Percentiles rank a stretch among this genome's conserved stretches.
These are phyloP conservation scores for Cisticola juncidis DNA, from an alignment of 2,113 vertebrate species.

Conservation along the genomic window DNA sequence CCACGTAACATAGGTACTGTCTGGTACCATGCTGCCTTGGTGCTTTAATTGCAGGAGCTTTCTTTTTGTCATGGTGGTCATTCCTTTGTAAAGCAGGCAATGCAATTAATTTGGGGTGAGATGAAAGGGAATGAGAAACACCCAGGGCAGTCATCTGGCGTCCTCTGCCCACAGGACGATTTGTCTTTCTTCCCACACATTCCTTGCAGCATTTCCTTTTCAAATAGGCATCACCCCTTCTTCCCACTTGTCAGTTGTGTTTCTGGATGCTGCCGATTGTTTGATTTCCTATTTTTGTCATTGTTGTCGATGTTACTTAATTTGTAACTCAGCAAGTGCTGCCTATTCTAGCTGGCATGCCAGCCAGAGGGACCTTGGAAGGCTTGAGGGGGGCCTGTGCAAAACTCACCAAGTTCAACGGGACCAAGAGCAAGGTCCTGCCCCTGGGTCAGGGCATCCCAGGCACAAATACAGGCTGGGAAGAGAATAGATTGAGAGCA, in stretches of 20 bases:
- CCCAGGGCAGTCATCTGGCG: not conserved
- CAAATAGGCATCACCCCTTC: not conserved
- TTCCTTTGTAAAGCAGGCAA: not conserved
- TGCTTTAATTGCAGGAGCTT: not conserved
- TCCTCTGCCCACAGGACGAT: not conserved
- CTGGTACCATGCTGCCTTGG: rapidly evolving
- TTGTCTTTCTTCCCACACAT: not conserved
- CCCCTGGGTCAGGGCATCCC: no score
- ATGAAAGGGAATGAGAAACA: not conserved
- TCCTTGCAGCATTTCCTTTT: not conserved
- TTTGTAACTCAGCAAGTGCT: not conserved
- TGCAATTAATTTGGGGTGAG: not conserved
- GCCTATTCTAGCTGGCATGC: not conserved
- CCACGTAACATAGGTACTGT: not conserved
- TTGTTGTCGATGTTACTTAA: not conserved
- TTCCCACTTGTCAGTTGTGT: not conserved
- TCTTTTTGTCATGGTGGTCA: not conserved
- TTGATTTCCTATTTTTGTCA: not conserved
- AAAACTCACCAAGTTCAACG: rapidly evolving
- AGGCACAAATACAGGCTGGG: not conserved
- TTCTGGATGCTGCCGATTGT: not conserved
- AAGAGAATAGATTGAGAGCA: not conserved
- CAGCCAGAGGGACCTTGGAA: not conserved
- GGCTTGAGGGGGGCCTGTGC: not conserved
- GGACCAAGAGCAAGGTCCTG: not conserved